Percentiles rank a stretch among this genome's conserved stretches.
Conservation (phyloP, 2,113 vertebrate genomes). For the Ellobius talpinus region DNA sequence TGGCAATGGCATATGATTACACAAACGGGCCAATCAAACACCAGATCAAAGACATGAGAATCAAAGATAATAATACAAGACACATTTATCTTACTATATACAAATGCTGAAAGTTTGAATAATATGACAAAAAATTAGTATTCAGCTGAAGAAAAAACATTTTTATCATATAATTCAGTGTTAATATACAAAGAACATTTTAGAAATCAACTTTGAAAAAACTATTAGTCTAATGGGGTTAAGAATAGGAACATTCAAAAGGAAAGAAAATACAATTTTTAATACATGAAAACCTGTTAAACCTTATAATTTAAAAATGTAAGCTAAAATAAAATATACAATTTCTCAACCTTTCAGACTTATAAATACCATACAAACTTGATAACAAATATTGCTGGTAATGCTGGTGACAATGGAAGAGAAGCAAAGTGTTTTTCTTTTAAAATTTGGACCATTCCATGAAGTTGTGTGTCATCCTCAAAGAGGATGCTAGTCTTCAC, state of each 20-base stretch:
- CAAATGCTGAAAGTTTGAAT: conserved; percentile 7
- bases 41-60: neutral
- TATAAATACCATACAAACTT: neutral
- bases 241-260: conserved; percentile 37
- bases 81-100: neutral
- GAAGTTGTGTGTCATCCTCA: neutral
- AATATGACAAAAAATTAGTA: conserved; percentile 10
- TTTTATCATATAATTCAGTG: neutral
- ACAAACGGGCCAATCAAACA: conserved; percentile 3
- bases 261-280: neutral
- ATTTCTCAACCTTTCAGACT: conserved; percentile 28
- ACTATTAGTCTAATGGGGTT: neutral
- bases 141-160: neutral
- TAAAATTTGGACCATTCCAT: neutral
- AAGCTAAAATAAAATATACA: conserved; percentile 43
- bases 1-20: neutral
- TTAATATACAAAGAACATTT: neutral
- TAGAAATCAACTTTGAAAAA: conserved; percentile 27
- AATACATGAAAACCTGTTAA: conserved; percentile 27
- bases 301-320: conserved; percentile 44
- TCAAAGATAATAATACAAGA: neutral
- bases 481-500: neutral
- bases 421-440: neutral
- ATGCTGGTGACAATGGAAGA: neutral
- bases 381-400: neutral